phyloP scores from a whole-genome alignment of 2,797 vertebrate genomes.

The Botia kubotai region DNA sequence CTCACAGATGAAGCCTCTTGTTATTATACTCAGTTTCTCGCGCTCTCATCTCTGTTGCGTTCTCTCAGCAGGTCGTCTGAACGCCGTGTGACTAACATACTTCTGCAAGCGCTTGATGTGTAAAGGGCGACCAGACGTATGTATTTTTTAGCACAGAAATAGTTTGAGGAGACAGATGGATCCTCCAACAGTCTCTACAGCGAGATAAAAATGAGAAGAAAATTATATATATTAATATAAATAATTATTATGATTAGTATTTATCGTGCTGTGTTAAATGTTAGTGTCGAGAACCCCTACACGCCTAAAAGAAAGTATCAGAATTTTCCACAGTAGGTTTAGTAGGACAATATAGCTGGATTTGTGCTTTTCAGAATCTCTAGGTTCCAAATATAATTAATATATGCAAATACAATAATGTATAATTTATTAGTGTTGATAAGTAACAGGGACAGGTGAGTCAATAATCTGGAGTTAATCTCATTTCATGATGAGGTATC shows the following conservation, averaged over 20 bases:
- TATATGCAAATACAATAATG: neutral
- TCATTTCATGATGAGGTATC: neutral
- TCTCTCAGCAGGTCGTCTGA: conserved; percentile 40
- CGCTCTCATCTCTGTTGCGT: neutral
- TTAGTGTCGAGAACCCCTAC: neutral
- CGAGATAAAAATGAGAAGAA: neutral
- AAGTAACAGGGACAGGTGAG: neutral
- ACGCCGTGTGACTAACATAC: conserved; percentile 4
- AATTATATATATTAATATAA: neutral
- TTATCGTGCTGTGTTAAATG: neutral
- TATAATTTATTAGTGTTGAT: neutral
- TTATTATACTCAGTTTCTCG: conserved; percentile 20
- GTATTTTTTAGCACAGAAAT: conserved; percentile 1
- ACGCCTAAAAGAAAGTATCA: neutral
- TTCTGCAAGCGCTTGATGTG: conserved; percentile 26
- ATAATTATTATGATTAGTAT: neutral
- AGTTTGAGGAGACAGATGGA: neutral
- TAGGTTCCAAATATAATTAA: neutral
- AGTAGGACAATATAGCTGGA: neutral
- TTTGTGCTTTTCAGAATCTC: conserved; percentile 11
- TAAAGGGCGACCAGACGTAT: neutral
- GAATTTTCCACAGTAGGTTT: neutral
- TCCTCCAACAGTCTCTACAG: neutral
- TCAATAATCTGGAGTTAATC: neutral
- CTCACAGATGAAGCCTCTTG: conserved; percentile 24